Evolutionary conservation across 2,888 invertebrate genomes (phyloP), one percentile per base, ranked within the genome.

Genomic region (Alloscopus bannaensis): DNA sequence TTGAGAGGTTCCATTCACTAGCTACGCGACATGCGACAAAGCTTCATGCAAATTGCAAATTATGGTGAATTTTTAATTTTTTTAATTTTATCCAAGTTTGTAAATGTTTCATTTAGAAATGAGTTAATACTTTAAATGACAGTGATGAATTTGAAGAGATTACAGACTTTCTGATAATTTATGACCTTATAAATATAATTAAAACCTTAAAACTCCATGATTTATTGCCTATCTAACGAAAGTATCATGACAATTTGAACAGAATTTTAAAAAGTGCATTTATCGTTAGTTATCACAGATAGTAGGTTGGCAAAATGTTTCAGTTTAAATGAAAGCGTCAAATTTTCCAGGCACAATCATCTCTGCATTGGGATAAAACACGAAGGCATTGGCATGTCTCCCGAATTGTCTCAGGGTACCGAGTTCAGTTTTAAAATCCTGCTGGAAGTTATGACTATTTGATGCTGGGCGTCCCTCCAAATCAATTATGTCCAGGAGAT

Each of bases 331-430:
- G 20, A 64, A 72, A 20, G 31, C 11, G 20, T 77, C 57, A 77
- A 80, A 82, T n/a, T 20, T 42, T 3, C 47, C 76, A 40, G 71
- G 69, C 3, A 84, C 83, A 40, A 81, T 69, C 45, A 86, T 80
- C 59, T 81, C 79, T 29, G 78, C 70, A n/a, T 78, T 24, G 8
- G 83, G 69, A 71, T 87, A 87, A 0, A 87, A 40, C 13, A 87
- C 85, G 86, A 87, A 87, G 0, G 84, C 81, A n/a, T 84, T 84
- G 20, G 84, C 82, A 16, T 36, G 75, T 3, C 68, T 22, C 20
- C 87, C 87, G 80, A 86, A 87, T 68, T 82, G 85, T 60, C 86
- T 65, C 16, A 87, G 65, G 62, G 80, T 80, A n/a, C 86, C 87
- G 18, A 84, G 83, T n/a, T 81, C 24, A 18, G 86, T 77, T 40